These are phyloP conservation scores for Erannis defoliaria DNA, from an alignment of 2,888 invertebrate genomes.

Conservation along the genomic window DNA sequence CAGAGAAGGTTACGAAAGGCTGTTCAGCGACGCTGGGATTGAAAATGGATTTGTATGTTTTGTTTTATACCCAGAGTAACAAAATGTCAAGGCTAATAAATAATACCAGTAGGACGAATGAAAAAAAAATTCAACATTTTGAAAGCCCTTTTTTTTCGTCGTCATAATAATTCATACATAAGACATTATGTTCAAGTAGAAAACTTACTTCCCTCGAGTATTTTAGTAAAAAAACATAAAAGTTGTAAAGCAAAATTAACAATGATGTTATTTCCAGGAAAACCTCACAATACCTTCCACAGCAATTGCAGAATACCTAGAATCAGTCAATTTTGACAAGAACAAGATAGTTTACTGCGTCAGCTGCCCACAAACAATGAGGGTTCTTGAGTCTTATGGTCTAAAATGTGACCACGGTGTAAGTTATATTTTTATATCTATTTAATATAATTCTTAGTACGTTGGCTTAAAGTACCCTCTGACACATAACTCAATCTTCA, in stretches of 20 bases:
- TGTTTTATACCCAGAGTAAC: too few relatives aligned
- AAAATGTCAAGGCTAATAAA: too few relatives aligned
- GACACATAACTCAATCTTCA: too few relatives aligned
- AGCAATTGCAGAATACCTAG: conserved; percentile 84
- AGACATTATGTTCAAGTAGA: too few relatives aligned
- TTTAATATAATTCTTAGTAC: neutral
- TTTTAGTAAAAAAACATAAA: too few relatives aligned
- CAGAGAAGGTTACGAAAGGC: conserved; percentile 64
- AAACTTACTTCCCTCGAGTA: too few relatives aligned
- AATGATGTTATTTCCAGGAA: conserved; percentile 54
- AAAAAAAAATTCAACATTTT: too few relatives aligned
- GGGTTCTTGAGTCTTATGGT: conserved; percentile 72
- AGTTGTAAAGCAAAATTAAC: neutral
- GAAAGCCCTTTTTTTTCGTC: too few relatives aligned
- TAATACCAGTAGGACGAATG: too few relatives aligned
- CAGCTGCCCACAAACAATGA: conserved; percentile 66
- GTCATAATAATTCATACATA: too few relatives aligned
- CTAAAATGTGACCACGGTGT: conserved; percentile 75
- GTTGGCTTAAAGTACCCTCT: too few relatives aligned
- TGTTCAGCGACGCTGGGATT: conserved; percentile 66
- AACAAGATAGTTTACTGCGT: conserved; percentile 81
- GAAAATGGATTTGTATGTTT: conserved; percentile 74
- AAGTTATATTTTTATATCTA: conserved; percentile 53
- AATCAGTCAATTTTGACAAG: conserved; percentile 81
- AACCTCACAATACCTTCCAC: conserved; percentile 80